phyloP scores from a whole-genome alignment of 2,797 vertebrate species.

The Orientallactaga sibirica region DNA sequence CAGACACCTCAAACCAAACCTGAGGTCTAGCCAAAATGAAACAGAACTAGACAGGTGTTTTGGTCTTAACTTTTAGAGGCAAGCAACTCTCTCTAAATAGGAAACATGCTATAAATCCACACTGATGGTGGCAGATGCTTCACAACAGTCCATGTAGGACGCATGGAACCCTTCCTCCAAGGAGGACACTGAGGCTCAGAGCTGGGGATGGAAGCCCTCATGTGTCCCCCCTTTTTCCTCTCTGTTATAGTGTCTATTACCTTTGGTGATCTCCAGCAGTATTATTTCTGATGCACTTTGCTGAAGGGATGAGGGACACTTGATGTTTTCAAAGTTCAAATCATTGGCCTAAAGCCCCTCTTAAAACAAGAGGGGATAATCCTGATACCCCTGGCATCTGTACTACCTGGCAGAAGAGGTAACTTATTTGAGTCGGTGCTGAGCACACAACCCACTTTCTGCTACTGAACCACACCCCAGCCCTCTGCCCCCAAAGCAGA shows the following conservation, averaged over 20 bases:
- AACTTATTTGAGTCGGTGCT: not conserved
- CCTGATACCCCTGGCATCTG: accelerated
- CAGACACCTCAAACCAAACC: not conserved
- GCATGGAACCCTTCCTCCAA: not conserved
- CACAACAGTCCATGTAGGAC: too few relatives aligned
- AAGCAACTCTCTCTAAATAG: not conserved
- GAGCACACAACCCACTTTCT: not conserved
- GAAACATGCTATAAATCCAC: not conserved
- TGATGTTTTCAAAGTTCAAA: not conserved
- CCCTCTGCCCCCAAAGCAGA: not conserved
- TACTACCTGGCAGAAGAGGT: not conserved
- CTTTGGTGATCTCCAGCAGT: not conserved
- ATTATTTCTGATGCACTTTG: not conserved
- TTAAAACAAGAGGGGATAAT: not conserved
- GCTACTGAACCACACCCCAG: not conserved
- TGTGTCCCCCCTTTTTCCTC: accelerated
- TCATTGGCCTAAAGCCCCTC: not conserved
- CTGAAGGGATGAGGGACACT: not conserved
- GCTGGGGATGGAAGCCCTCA: not conserved
- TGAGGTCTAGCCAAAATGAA: not conserved
- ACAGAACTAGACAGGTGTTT: not conserved
- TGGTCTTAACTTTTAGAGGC: not conserved
- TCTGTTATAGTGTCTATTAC: not conserved
- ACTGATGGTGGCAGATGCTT: not conserved
- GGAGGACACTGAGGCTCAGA: not conserved